phyloP scores from a whole-genome alignment of 30 jellyfish, hydroid and myxozoan genomes.

The Haliclystus octoradiatus region DNA sequence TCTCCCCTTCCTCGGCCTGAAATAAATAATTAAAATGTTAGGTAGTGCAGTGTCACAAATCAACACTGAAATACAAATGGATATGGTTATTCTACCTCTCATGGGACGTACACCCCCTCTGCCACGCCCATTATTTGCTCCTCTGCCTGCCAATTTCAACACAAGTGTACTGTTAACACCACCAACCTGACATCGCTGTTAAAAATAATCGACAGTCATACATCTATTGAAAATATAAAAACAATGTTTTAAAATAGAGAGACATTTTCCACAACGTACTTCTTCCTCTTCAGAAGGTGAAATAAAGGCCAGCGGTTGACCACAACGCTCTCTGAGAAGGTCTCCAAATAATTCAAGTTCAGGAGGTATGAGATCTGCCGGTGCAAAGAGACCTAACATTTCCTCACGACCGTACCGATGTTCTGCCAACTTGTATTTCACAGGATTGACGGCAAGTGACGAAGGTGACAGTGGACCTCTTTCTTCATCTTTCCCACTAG shows the following conservation, averaged over 20 bases:
- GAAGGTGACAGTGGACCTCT: slow-evolving; percentile 66
- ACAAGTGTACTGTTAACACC: slow-evolving; percentile 90
- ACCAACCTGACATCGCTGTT: slow-evolving; percentile 83
- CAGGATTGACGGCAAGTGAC: slow-evolving; percentile 37
- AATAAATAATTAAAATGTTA: neutral
- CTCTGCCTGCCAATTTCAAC: slow-evolving; percentile 77
- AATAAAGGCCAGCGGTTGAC: slow-evolving; percentile 77
- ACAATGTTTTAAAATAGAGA: neutral
- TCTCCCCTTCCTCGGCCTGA: slow-evolving; percentile 97
- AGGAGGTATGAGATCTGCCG: slow-evolving; percentile 45
- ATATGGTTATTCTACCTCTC: too few relatives aligned
- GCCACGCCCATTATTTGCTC: slow-evolving; percentile 76
- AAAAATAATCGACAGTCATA: neutral
- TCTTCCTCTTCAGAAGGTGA: slow-evolving; percentile 94
- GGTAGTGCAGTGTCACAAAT: neutral
- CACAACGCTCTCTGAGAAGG: slow-evolving; percentile 52
- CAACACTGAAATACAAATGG: neutral
- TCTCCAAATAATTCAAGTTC: slow-evolving; percentile 82
- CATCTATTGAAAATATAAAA: too few relatives aligned
- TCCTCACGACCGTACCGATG: slow-evolving; percentile 98
- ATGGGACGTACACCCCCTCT: slow-evolving; percentile 81
- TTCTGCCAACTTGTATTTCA: slow-evolving; percentile 88
- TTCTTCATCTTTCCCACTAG: slow-evolving; percentile 49
- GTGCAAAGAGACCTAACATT: slow-evolving; percentile 79
- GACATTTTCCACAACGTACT: slow-evolving; percentile 17